A percentile compares a stretch with the other conserved stretches of the same genome.
phyloP scores from a whole-genome alignment of 1,140 invertebrate genomes.

The Pemphigus obesinymphae region DNA sequence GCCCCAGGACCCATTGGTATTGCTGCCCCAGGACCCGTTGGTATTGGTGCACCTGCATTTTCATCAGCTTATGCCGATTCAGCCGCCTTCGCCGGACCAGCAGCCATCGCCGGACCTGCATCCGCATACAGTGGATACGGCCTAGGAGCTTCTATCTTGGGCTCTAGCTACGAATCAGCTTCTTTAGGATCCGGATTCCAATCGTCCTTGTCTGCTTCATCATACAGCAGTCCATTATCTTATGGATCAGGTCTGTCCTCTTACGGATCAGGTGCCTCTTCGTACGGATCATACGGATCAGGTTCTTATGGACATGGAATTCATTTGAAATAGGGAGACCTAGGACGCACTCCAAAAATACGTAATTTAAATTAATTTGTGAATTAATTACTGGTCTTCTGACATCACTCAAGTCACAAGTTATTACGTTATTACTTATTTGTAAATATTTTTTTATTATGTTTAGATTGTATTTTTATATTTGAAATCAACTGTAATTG shows the following conservation, averaged over 20 bases:
- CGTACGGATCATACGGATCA: neutral
- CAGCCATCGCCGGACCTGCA: neutral
- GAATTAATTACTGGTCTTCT: neutral
- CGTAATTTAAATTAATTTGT: neutral
- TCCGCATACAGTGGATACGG: conserved; percentile 5
- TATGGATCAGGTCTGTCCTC: neutral
- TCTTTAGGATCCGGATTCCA: neutral
- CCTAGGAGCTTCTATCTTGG: neutral
- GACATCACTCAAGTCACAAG: neutral
- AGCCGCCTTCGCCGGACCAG: too few species aligned
- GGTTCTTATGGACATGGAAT: neutral
- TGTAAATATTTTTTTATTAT: too few species aligned
- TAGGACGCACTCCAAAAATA: conserved; percentile 3
- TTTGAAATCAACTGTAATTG: neutral
- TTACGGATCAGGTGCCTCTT: neutral
- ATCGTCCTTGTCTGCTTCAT: neutral
- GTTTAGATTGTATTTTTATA: conserved; percentile 19
- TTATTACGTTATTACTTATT: neutral
- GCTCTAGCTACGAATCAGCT: neutral
- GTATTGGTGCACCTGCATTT: neutral
- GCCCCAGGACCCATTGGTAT: too few species aligned
- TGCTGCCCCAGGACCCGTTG: neutral
- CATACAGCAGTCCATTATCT: too few species aligned
- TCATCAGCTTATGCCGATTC: neutral
- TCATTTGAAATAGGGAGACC: neutral